Evolutionary conservation across 2,113 vertebrate species (phyloP).

Genomic region (Myotis lucifugus): DNA sequence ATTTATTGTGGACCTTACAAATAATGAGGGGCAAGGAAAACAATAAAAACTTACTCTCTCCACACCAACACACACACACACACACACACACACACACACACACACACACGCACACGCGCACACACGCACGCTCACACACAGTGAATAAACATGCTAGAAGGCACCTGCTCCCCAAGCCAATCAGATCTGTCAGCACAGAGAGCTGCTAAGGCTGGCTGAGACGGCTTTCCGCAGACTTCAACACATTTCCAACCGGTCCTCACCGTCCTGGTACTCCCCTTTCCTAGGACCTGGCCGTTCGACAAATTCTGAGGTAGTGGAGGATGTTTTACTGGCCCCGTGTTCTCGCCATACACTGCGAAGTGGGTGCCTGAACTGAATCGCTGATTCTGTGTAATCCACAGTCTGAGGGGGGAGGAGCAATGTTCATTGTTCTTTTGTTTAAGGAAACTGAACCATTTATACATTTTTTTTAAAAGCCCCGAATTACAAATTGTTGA

Average conservation of each 20-base stretch:
- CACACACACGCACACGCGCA: too few relatives aligned
- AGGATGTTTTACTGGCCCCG: not conserved
- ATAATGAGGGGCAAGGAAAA: not conserved
- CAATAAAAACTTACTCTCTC: not conserved
- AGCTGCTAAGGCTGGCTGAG: not conserved
- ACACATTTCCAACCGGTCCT: not conserved
- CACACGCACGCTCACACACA: not conserved
- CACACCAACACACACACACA: too few relatives aligned
- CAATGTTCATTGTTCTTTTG: not conserved
- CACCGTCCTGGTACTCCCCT: not conserved
- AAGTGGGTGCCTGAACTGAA: not conserved
- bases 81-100: not conserved
- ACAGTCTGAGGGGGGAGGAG: not conserved
- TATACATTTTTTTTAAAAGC: not conserved
- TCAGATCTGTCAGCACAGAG: not conserved
- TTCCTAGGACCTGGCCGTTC: not conserved
- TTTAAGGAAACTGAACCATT: constrained; percentile 29
- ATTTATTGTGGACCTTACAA: not conserved
- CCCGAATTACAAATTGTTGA: not conserved
- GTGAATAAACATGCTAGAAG: not conserved
- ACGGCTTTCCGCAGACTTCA: not conserved
- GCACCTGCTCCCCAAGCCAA: not conserved
- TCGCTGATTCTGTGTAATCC: not conserved
- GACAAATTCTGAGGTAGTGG: not conserved
- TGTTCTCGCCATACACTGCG: not conserved